Percentiles rank a stretch among this genome's conserved stretches.
Evolutionary conservation across 2,888 invertebrate genomes (phyloP).

Genomic region (Limnephilus rhombicus): DNA sequence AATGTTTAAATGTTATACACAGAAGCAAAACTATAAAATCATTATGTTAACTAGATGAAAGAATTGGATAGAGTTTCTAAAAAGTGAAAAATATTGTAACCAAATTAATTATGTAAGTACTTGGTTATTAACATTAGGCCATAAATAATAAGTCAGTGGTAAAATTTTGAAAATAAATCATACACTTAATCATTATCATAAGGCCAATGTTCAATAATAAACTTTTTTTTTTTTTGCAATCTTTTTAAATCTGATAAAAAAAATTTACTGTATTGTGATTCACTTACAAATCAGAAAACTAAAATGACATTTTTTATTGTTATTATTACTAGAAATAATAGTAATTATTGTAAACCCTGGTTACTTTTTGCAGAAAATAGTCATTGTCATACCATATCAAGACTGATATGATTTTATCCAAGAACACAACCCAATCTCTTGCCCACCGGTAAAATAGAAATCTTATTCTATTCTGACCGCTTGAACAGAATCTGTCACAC

Average conservation of each 20-base stretch:
- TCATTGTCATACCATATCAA: slow-evolving; percentile 49
- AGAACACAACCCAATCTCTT: slow-evolving; percentile 50
- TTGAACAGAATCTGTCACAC: slow-evolving; percentile 62
- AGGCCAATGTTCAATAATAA: background rate
- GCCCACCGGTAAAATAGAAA: background rate
- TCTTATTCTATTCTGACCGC: slow-evolving; percentile 61
- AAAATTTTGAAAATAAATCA: background rate
- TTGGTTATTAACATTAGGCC: background rate
- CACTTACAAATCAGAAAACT: background rate
- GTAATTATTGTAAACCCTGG: slow-evolving; percentile 62
- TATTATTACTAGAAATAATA: background rate
- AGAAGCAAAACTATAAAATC: background rate
- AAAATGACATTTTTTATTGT: background rate
- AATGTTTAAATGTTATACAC: background rate
- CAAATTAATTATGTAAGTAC: background rate
- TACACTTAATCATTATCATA: background rate
- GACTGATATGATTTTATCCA: slow-evolving; percentile 44
- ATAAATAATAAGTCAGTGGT: background rate
- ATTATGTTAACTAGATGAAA: background rate
- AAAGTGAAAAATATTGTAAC: background rate
- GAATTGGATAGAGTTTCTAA: background rate
- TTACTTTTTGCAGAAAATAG: slow-evolving; percentile 57
- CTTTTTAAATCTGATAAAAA: background rate
- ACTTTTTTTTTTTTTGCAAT: background rate
- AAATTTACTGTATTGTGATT: background rate